These are phyloP conservation scores for Numenius phaeopus DNA, from an alignment of 2,797 vertebrate genomes.

Conservation along the genomic window DNA sequence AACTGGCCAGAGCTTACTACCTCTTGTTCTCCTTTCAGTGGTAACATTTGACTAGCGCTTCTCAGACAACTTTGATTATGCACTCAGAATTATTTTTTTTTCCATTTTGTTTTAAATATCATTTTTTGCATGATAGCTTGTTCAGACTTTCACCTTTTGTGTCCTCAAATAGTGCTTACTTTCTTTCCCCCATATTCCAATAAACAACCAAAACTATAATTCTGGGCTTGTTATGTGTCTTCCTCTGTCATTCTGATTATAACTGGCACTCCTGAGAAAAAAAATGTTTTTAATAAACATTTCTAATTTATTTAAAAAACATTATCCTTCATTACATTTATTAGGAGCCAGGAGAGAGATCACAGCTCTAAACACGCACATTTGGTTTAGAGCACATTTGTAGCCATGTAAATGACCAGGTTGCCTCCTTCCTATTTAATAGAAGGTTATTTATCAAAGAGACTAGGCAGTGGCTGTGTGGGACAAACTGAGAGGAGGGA, in stretches of 20 bases:
- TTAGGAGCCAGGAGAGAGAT: not conserved
- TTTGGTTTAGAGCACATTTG: not conserved
- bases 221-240: not conserved
- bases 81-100: not conserved
- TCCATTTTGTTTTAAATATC: not conserved
- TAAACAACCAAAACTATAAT: not conserved
- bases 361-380: not conserved
- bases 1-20: not conserved
- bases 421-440: not conserved
- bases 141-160: not conserved
- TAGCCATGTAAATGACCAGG: not conserved
- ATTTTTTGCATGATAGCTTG: not conserved
- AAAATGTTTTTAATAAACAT: not conserved
- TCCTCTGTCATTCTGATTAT: not conserved
- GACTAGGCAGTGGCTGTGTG: not conserved
- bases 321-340: not conserved
- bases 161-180: not conserved
- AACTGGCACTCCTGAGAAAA: not conserved
- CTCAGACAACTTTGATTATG: not conserved
- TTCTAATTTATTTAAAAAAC: no score
- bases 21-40: not conserved
- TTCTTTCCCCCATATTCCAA: not conserved
- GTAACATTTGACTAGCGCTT: not conserved
- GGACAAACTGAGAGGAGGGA: not conserved
- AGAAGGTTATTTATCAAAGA: not conserved